Conservation (phyloP, 2,888 invertebrate genomes). For the Ferrisia virgata region DNA sequence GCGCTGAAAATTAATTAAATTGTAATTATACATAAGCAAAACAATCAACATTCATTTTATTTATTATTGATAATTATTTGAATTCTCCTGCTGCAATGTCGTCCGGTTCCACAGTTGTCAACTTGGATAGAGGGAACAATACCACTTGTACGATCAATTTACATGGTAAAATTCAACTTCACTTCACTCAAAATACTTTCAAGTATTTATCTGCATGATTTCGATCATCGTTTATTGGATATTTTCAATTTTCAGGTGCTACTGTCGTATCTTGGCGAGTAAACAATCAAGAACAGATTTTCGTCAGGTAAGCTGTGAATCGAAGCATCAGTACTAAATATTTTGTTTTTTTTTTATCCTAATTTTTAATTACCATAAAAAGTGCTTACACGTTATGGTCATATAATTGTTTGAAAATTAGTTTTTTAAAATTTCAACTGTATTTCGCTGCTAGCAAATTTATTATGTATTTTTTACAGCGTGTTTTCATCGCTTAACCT, state of each 20-base stretch:
- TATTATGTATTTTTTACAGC: neutral
- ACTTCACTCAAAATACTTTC: too few species aligned
- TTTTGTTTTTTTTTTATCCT: neutral
- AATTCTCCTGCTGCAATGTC: conserved; percentile 25
- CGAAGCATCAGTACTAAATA: neutral
- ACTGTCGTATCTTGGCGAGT: conserved; percentile 96
- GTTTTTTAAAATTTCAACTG: neutral
- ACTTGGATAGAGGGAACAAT: conserved; percentile 91
- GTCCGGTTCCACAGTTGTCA: conserved; percentile 83
- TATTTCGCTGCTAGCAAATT: neutral
- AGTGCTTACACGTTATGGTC: neutral
- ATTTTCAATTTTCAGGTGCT: conserved; percentile 68
- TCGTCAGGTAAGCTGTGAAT: conserved; percentile 46
- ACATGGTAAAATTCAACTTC: conserved; percentile 70
- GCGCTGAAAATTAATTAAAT: neutral
- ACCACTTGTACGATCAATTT: conserved; percentile 95
- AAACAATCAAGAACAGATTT: conserved; percentile 92
- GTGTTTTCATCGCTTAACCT: neutral
- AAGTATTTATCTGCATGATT: neutral
- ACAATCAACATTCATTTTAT: too few species aligned
- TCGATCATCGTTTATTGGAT: neutral
- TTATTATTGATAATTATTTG: too few species aligned
- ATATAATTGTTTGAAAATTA: neutral
- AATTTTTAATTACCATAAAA: neutral
- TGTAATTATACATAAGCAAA: neutral